A percentile compares a stretch with the other conserved stretches of the same genome.
Evolutionary conservation across 1,140 invertebrate species (phyloP).

Genomic region (Armadillidium nasatum): DNA sequence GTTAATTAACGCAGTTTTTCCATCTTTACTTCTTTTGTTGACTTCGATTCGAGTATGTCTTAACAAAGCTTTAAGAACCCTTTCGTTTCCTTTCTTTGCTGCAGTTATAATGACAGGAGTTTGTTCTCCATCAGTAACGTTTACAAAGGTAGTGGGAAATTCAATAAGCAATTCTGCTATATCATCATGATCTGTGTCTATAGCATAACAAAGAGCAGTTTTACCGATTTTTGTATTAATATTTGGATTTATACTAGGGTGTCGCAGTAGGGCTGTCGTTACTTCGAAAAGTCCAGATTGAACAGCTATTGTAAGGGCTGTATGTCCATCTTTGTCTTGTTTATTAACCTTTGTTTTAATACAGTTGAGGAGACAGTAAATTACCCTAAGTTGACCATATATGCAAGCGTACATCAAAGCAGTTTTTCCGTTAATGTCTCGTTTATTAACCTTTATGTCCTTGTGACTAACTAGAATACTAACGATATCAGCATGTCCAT

Average conservation of each 20-base stretch:
- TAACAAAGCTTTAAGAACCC: conserved; percentile 24
- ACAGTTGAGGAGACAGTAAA: conserved; percentile 29
- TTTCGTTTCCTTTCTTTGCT: conserved; percentile 33
- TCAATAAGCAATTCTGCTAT: conserved; percentile 39
- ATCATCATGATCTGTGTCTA: conserved; percentile 33
- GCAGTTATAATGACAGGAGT: conserved; percentile 35
- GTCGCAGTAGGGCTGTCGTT: conserved; percentile 72
- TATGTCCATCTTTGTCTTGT: conserved; percentile 33
- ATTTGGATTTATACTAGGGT: conserved; percentile 81
- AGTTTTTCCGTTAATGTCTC: conserved; percentile 74
- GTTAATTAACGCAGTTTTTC: conserved; percentile 89
- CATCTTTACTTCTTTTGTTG: conserved; percentile 70
- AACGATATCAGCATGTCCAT: conserved; percentile 36
- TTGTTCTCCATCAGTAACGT: conserved; percentile 33
- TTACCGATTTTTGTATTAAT: conserved; percentile 55
- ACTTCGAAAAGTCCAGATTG: conserved; percentile 51
- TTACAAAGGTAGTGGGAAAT: conserved; percentile 27
- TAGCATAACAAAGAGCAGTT: conserved; percentile 34
- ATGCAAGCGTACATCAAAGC: conserved; percentile 90
- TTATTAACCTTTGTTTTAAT: conserved; percentile 36
- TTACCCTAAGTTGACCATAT: conserved; percentile 63
- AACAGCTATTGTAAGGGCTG: conserved; percentile 33
- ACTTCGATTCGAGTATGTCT: conserved; percentile 30
- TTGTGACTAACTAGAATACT: conserved; percentile 33
- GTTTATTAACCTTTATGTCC: conserved; percentile 26